These are phyloP conservation scores for Anarrhichthys ocellatus DNA, from an alignment of 2,113 vertebrate species.

Conservation along the genomic window DNA sequence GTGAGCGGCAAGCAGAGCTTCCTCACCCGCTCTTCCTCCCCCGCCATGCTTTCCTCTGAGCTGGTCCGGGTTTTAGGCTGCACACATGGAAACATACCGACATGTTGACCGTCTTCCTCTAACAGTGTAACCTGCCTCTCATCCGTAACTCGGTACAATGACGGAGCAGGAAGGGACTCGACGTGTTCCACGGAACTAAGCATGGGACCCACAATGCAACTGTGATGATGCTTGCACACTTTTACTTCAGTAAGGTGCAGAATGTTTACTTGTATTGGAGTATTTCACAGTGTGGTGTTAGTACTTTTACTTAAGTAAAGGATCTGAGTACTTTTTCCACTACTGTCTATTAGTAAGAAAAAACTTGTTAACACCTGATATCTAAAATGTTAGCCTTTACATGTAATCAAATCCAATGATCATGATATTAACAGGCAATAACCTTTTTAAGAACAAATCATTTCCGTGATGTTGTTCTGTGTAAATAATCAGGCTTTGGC, in stretches of 20 bases:
- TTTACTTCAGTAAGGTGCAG: neutral
- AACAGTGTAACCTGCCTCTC: neutral
- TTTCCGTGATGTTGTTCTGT: neutral
- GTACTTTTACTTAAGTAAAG: neutral
- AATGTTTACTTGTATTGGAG: neutral
- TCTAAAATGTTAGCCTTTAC: neutral
- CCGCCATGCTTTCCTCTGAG: slow-evolving; percentile 80
- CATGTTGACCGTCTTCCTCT: neutral
- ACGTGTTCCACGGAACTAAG: neutral
- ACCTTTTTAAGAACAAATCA: neutral
- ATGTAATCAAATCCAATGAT: too few species aligned
- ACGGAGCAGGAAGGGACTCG: neutral
- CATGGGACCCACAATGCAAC: neutral
- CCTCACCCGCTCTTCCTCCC: slow-evolving; percentile 69
- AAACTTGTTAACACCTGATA: neutral
- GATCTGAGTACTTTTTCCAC: neutral
- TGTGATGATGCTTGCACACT: neutral
- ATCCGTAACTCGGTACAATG: neutral
- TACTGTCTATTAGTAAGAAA: neutral
- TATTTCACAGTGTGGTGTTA: neutral
- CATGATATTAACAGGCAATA: neutral
- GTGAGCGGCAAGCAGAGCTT: slow-evolving; percentile 36
- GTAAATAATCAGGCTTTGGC: neutral
- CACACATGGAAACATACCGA: neutral
- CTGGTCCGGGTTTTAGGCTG: slow-evolving; percentile 86